Conservation (phyloP, 2,113 vertebrate species). For the Sturnus vulgaris region DNA sequence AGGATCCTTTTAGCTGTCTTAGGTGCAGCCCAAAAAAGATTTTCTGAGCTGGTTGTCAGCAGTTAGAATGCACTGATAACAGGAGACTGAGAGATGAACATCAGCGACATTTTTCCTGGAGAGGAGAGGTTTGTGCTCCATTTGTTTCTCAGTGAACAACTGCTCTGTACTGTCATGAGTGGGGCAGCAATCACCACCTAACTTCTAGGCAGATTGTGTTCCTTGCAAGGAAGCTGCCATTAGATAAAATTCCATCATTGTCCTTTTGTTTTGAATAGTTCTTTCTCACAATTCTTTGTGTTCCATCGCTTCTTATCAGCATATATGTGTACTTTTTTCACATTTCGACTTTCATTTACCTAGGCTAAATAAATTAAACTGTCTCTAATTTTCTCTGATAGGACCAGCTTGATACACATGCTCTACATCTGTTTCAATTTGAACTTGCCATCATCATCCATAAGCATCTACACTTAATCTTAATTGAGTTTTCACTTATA, state of each 20-base stretch:
- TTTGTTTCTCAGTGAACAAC: too few relatives aligned
- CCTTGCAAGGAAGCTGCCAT: background rate
- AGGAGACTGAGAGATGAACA: fast-evolving
- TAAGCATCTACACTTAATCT: background rate
- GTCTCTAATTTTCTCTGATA: background rate
- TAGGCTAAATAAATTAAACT: background rate
- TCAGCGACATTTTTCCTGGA: background rate
- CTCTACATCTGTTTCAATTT: background rate
- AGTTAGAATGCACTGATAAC: background rate
- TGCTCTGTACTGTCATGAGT: too few relatives aligned
- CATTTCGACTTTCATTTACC: background rate
- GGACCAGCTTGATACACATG: background rate
- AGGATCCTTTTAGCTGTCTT: background rate
- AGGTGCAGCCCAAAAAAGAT: background rate
- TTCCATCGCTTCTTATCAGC: background rate
- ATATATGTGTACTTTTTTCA: background rate
- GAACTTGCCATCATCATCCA: background rate
- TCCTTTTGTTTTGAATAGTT: background rate
- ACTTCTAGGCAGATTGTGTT: background rate
- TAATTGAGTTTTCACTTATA: background rate
- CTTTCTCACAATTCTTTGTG: background rate
- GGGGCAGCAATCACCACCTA: background rate
- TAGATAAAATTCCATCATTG: background rate
- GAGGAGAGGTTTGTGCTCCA: too few relatives aligned
- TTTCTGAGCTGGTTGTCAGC: background rate